Evolutionary conservation across 2,888 invertebrate species (phyloP), one percentile per base, ranked within the genome.

Genomic region (Pollenia amentaria): DNA sequence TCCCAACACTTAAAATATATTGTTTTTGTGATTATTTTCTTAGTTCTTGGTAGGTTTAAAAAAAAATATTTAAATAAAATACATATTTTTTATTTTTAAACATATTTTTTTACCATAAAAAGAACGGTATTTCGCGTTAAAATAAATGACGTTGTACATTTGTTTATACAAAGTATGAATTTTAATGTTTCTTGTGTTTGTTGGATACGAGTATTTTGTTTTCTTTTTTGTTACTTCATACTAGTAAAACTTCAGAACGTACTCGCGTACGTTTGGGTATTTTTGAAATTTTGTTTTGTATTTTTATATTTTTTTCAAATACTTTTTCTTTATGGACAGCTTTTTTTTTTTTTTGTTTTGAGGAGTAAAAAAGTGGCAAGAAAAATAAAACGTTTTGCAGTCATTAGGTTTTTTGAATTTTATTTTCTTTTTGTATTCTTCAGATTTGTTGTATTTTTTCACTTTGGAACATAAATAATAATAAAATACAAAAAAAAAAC

Each of bases 81-180:
- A 18, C 38, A 44, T n/a, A 14, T 10, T 46, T 78, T 16, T 29
- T 42, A 11, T 70, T 70, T 70, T 72, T 67, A 57, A 73, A 75
- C 18, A 65, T 60, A 12, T 44, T 64, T 64, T 67, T 44, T 62
- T 38, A 77, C 73, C 80, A 84, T 57, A 80, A 87, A 62, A 86
- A 77, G 87, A 87, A 87, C 87, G 87, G 87, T 87, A 87, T 87
- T 87, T 87, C 80, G 84, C 77, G 84, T 87, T 87, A 51, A 77
- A 84, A 64, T 84, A 84, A 81, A 84, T 84, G 80, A 87, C 80
- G 72, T 87, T 79, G 79, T 78, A 64, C 72, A 64, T 77, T 81
- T 73, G 53, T 73, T 60, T 57, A 73, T 73, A 87, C 87, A 87
- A 87, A 77, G 84, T 87, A 87, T 87, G 87, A 84, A 84, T 87